Evolutionary conservation across 2,797 vertebrate species (phyloP), one percentile per base, ranked within the genome.

Genomic region (Protonibea diacanthus): DNA sequence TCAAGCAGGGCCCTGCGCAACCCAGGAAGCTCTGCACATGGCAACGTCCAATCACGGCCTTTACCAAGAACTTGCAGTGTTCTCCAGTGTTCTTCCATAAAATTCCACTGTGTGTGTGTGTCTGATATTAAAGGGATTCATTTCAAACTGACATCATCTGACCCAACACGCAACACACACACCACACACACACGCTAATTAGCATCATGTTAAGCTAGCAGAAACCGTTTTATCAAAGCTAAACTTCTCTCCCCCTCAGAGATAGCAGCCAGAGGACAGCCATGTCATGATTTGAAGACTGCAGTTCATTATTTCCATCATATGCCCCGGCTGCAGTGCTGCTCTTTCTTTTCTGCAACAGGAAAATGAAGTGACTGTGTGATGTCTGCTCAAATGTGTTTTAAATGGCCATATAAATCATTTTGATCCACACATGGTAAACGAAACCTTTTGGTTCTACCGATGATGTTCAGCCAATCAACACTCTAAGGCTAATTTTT

Each of bases 1-100:
- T 56, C 2, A 29, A 78, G 77, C 82, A 20, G 62, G 68, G 49
- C 23, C 38, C 21, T 51, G 49, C 72, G 70, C 64, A 52, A 51
- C 47, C 45, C 59, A 21, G 45, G 15, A 14, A 71, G 61, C 68
- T 47, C 40, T 33, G 21, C 55, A 44, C 58, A 61, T 15, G 52
- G 18, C 25, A 1, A 38, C 49, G 40, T 56, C 60, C 59, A 38
- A 6, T 5, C n/a, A 5, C 38, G 56, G 38, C 69, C 71, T 71
- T 62, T 48, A 66, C 63, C 3, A 7, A 52, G 21, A 60, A 51
- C 51, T n/a, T 66, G 25, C 8, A 2, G 8, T 7, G 33, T 33
- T 9, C 38, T 45, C 13, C 25, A 14, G 7, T 27, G 45, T 44
- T 38, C 49, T 45, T 57, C 44, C 44, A 66, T 38, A 59, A 21